Base-by-base conservation (phyloP, 2,888 invertebrate genomes). In the Polyommatus icarus region DNA sequence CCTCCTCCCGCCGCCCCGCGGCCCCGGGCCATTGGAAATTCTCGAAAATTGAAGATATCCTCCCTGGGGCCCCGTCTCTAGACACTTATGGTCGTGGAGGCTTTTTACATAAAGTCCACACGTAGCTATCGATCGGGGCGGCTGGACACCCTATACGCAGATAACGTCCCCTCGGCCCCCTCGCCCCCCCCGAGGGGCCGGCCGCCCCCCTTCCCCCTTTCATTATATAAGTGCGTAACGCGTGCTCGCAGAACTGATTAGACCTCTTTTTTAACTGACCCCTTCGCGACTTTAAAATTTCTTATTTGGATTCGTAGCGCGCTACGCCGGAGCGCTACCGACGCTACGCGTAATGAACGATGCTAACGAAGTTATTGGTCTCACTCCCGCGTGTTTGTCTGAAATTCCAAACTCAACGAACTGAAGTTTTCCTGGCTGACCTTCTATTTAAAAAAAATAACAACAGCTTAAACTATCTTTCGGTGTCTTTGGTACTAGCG, bases 191-290 rank as follows among this genome's bases (percentile, higher is more conserved):
- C 85, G 84, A 87, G 87, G 67, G 67, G 67, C 24, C 67, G 67
- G 61, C 5, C 67, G 29, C 24, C 61, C 87, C 90, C 89, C 86
- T 88, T 87, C 90, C 93, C 93, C 93, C 93, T 93, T 93, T 94
- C 93, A 94, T 94, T 94, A 94, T 93, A 92, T 94, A 94, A 94
- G 93, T 93, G 93, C 93, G 93, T 92, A 93, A 94, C 93, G 93
- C 93, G 93, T 92, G 93, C 90, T 92, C 89, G 91, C 90, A 90
- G 91, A 92, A 93, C 93, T 93, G 93, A 94, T 94, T 93, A 93
- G 89, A 90, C 90, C 92, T 91, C 91, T 92, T 93, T 94, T 93
- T 93, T 92, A 93, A 94, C 92, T 92, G 93, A 92, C 93, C 93
- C 91, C 91, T 91, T 90, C 81, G 89, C 75, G 54, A 54, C 7